These are phyloP conservation scores for Anadara kagoshimensis DNA, from an alignment of 1,140 invertebrate genomes.

Conservation along the genomic window DNA sequence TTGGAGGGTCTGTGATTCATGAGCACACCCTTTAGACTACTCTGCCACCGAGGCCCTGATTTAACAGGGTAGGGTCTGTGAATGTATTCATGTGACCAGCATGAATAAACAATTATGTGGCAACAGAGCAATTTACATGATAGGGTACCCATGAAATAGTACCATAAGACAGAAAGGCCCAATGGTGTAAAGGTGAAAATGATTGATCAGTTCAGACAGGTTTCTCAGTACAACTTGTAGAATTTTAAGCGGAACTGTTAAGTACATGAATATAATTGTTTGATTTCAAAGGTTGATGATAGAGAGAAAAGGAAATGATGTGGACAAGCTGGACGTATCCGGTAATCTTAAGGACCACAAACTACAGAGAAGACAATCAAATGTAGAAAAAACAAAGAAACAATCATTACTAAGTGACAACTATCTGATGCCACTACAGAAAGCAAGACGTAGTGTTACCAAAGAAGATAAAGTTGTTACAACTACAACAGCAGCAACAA, in stretches of 20 bases:
- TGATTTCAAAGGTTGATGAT: constrained; percentile 75
- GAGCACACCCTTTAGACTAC: too few species aligned
- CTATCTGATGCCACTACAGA: constrained; percentile 9
- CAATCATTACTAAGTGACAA: constrained; percentile 24
- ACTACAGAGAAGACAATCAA: background rate
- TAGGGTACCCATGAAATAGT: background rate
- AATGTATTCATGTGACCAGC: too few species aligned
- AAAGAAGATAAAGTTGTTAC: background rate
- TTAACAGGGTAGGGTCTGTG: too few species aligned
- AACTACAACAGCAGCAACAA: background rate
- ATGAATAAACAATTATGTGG: too few species aligned
- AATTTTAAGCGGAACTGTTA: too few species aligned
- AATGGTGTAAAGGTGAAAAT: too few species aligned
- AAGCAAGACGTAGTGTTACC: background rate
- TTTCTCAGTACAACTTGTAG: too few species aligned
- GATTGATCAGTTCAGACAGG: too few species aligned
- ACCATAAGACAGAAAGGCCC: background rate
- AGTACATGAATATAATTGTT: constrained; percentile 38
- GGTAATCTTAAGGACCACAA: constrained; percentile 9
- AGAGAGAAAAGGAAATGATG: constrained; percentile 71
- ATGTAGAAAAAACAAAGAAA: background rate
- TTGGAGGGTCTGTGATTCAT: too few species aligned
- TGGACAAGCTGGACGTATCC: constrained; percentile 72
- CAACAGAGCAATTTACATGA: too few species aligned
- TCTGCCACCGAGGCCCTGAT: too few species aligned